Evolutionary conservation across 2,113 vertebrate species (phyloP).

Genomic region (Neodon shergylaensis): DNA sequence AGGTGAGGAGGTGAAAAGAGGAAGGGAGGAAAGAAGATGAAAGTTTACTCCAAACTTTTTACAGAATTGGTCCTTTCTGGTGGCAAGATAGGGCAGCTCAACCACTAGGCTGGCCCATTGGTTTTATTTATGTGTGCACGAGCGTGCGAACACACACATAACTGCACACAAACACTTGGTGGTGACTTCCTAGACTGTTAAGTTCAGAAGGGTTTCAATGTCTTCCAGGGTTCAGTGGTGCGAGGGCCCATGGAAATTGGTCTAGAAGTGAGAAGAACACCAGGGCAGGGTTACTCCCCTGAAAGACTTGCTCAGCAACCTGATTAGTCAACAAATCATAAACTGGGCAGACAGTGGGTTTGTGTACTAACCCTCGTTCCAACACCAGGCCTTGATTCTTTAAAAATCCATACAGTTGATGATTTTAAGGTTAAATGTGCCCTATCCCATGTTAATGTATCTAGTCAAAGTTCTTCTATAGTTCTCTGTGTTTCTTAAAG

Average conservation of each 20-base stretch:
- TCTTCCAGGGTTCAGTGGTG: neutral
- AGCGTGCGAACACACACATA: accelerated
- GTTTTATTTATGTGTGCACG: neutral
- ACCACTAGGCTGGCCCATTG: neutral
- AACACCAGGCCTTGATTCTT: neutral
- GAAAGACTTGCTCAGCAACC: neutral
- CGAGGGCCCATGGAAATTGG: neutral
- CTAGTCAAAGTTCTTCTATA: neutral
- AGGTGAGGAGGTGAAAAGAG: neutral
- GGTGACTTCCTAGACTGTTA: neutral
- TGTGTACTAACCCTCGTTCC: neutral
- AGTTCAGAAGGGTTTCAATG: neutral
- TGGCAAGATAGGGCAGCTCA: neutral
- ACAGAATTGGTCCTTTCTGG: neutral
- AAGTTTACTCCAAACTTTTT: neutral
- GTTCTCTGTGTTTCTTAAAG: neutral
- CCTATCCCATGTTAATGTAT: neutral
- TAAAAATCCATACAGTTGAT: neutral
- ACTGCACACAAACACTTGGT: neutral
- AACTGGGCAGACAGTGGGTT: neutral
- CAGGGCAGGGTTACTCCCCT: neutral
- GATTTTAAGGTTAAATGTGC: neutral
- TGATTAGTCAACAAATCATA: neutral
- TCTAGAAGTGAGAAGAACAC: neutral
- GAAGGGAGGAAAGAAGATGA: neutral